Evolutionary conservation across 2,888 invertebrate species (phyloP), one percentile per base, ranked within the genome.

Genomic region (Acholoe squamosa): DNA sequence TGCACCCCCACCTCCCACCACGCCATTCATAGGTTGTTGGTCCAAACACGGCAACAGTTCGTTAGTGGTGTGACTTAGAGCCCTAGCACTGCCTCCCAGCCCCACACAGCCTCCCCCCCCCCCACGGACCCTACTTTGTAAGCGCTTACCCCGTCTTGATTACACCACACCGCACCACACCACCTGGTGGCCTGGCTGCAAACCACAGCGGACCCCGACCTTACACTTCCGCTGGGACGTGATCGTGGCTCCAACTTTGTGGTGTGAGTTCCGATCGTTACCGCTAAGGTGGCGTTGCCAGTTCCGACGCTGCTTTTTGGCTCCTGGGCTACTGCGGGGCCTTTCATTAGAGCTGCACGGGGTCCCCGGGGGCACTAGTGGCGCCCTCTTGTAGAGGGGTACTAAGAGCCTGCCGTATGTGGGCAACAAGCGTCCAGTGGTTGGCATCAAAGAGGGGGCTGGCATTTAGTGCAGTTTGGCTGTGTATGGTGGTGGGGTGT

Each of bases 161-260:
- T 86, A 54, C 86, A 31, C 86, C 54, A 54, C 86, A 51, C 28
- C 25, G 52, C 52, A 56, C 14, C 7, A 25, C 16, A 28, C 86
- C 86, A 86, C 86, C 86, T 86, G 86, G 86, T 56, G 86, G 86
- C 54, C 52, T n/a, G 0, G 0, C 86, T 12, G 54, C 54, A 56
- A 86, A 52, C 54, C 56, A 86, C 86, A 25, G 25, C 56, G 86
- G 86, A 54, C 16, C 52, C 28, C 52, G 86, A 77, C 43, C 84
- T 84, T 34, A 86, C 86, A 86, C 86, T 86, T 86, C 86, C 86
- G 86, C 28, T 54, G 86, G 86, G 86, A 86, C 54, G 86, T 3
- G 86, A n/a, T 54, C 86, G 56, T 10, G 43, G 22, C 43, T 43
- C 80, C 80, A 80, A 80, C 33, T 80, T 19, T 19, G 80, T 34